Conservation (phyloP, 2,113 vertebrate species). For the Corythaixoides concolor region DNA sequence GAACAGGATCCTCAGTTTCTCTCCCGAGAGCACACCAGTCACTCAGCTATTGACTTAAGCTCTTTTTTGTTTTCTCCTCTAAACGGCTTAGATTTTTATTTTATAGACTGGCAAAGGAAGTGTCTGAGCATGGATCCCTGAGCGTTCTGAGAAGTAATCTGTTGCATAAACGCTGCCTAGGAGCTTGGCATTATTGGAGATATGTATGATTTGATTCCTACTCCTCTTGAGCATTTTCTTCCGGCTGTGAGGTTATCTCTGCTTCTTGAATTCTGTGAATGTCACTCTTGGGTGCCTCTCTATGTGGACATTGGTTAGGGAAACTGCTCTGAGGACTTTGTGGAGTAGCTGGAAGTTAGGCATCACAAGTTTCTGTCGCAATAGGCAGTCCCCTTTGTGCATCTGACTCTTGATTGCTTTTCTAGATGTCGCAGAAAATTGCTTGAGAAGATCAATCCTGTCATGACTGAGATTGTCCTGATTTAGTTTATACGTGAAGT, state of each 20-base stretch:
- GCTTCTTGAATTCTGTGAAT: not conserved
- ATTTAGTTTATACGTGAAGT: not conserved
- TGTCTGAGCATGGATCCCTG: not conserved
- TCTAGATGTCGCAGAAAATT: not conserved
- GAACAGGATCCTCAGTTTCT: not conserved
- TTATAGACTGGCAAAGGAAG: not conserved
- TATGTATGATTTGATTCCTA: not conserved
- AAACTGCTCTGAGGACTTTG: not conserved
- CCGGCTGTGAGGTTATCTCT: not conserved
- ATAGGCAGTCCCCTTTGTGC: not conserved
- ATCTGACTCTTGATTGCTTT: not conserved
- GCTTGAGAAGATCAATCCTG: not conserved
- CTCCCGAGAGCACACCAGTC: not conserved
- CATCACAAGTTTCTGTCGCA: not conserved
- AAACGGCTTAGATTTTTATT: not conserved
- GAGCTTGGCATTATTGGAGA: not conserved
- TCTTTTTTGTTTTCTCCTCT: too few species aligned
- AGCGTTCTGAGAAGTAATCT: not conserved
- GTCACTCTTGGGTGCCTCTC: accelerated
- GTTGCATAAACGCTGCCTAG: not conserved
- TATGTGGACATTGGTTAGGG: not conserved
- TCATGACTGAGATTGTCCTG: not conserved
- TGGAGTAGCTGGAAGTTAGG: not conserved
- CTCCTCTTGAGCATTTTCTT: not conserved
- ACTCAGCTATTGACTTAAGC: not conserved